Base-by-base conservation (phyloP, 2,113 vertebrate genomes). In the Thomomys bottae region DNA sequence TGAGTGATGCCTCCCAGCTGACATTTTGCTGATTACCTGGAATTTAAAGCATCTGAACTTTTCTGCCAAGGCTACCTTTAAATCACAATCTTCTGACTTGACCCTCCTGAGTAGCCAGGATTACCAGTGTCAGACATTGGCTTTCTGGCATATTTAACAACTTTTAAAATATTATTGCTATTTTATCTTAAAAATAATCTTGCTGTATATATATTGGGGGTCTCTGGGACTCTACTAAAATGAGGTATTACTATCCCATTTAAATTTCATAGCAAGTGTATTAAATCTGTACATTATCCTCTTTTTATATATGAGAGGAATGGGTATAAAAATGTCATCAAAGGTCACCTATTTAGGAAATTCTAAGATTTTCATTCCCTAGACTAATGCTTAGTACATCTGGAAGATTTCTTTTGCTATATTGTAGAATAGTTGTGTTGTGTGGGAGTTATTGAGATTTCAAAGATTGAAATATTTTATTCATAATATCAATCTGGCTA, bases 381-480 rank as follows among this genome's bases (percentile, higher is more conserved):
- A 81, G 21, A 75, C 2, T 88, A 54, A 78, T 45, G 79, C 38
- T 81, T 70, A 64, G 15, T 63, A 73, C 2, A 75, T 4, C 5
- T n/a, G 23, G n/a, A 87, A 75, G 49, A 3, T 34, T 70, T 90
- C 30, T 84, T 84, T 63, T 83, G 36, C 78, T 84, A 68, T 18
- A 6, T 78, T 87, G 23, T 42, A 67, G 87, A 87, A 68, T 78
- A 81, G 36, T 32, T 89, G 59, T 59, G 24, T 67, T 64, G 45
- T 67, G n/a, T 79, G 71, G 45, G 59, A 84, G 14, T 79, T 88
- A 93, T 57, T 90, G 42, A 88, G 72, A 84, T 84, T 93, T 42
- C 36, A 38, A 87, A 40, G 72, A 79, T 21, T 84, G 82, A 88
- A 93, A 84, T 80, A 88, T 80, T 84, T 75, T 90, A 68, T 68